A percentile compares a stretch with the other conserved stretches of the same genome.
Evolutionary conservation across 1,140 invertebrate species (phyloP).

Genomic region (Drosophila sucinea): DNA sequence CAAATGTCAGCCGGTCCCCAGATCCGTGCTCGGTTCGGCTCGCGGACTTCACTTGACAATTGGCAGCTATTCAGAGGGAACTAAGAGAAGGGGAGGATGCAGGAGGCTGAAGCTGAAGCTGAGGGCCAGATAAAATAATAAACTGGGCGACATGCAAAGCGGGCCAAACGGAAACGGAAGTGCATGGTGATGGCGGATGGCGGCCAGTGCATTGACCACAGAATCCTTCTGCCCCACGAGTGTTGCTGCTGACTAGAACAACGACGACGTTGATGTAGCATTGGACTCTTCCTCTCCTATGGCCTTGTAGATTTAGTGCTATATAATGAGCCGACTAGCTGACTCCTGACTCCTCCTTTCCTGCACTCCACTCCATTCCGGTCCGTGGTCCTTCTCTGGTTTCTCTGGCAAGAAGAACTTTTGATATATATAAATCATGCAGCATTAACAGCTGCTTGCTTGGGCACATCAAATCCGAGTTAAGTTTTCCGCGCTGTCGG

Average conservation of each 20-base stretch:
- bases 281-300: not conserved
- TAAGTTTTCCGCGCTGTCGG: slow-evolving; percentile 65
- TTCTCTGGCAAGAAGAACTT: slow-evolving; percentile 26
- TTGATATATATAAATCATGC: slow-evolving; percentile 70
- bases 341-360: not conserved
- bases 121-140: slow-evolving; percentile 55
- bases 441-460: slow-evolving; percentile 75
- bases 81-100: not conserved
- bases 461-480: slow-evolving; percentile 73
- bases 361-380: not conserved
- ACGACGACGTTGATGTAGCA: slow-evolving; percentile 36
- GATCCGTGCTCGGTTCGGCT: slow-evolving; percentile 9
- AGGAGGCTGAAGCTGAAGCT: slow-evolving; percentile 20
- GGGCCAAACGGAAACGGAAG: slow-evolving; percentile 35
- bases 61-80: slow-evolving; percentile 33
- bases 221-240: not conserved
- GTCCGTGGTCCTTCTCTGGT: slow-evolving; percentile 13
- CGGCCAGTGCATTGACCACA: slow-evolving; percentile 53
- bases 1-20: slow-evolving; percentile 22
- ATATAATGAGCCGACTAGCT: slow-evolving; percentile 57
- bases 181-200: slow-evolving; percentile 6
- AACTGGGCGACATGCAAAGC: slow-evolving; percentile 53
- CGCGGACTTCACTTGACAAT: slow-evolving; percentile 46
- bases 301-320: slow-evolving; percentile 43
- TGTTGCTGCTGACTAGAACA: not conserved